These are phyloP conservation scores for Sebastiscus tertius DNA, from an alignment of 2,797 vertebrate genomes.

Conservation along the genomic window DNA sequence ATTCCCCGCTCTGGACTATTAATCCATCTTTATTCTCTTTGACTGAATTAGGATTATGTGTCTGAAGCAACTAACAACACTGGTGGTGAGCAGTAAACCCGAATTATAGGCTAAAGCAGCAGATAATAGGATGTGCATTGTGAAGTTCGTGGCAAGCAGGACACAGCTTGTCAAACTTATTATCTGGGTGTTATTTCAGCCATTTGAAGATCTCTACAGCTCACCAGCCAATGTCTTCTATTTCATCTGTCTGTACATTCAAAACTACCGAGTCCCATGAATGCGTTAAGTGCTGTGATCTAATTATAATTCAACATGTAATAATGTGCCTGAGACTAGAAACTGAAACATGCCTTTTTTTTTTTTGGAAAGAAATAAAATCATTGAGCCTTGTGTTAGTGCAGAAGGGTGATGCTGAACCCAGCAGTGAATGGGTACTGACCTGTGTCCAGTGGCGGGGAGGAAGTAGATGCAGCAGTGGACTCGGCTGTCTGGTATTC, in stretches of 20 bases:
- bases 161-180: neutral
- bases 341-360: neutral
- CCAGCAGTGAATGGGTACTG: constrained; percentile 35
- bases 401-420: neutral
- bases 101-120: no score
- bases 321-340: neutral
- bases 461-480: constrained; percentile 96
- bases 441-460: constrained; percentile 95
- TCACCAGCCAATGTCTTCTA: neutral
- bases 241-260: neutral
- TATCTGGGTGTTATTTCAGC: neutral
- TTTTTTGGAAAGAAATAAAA: neutral
- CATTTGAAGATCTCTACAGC: neutral
- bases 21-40: no score
- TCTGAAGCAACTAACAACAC: no score
- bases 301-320: neutral
- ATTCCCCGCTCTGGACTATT: neutral
- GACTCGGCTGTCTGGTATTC: constrained; percentile 92
- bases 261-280: neutral
- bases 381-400: neutral
- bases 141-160: no score
- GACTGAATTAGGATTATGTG: no score
- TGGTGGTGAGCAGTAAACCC: no score
- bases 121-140: no score
- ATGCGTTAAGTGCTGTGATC: neutral